These are phyloP conservation scores for Epinephelus fuscoguttatus DNA, from an alignment of 2,113 vertebrate genomes.

Conservation along the genomic window DNA sequence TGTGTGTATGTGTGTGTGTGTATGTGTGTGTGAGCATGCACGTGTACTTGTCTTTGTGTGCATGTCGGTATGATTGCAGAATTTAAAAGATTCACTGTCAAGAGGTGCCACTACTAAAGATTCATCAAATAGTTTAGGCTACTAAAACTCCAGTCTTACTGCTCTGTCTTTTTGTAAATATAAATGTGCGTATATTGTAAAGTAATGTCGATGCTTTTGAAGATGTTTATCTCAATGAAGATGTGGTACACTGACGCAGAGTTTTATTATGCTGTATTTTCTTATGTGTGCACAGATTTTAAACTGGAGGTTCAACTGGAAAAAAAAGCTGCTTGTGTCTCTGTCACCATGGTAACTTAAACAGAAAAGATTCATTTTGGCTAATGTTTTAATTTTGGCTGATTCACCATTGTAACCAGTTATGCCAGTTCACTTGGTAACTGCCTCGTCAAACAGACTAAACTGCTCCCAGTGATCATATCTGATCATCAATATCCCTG, in stretches of 20 bases:
- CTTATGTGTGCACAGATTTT: slow-evolving; percentile 57
- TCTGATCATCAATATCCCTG: slow-evolving; percentile 10
- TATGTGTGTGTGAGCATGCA: not conserved
- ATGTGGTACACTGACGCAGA: slow-evolving; percentile 78
- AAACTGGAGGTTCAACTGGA: slow-evolving; percentile 37
- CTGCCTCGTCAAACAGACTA: slow-evolving; percentile 17
- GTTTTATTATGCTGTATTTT: slow-evolving; percentile 73
- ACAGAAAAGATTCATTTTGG: slow-evolving; percentile 28
- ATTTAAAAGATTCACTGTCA: slow-evolving; percentile 57
- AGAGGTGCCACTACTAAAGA: slow-evolving; percentile 76
- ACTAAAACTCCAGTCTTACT: slow-evolving; percentile 54
- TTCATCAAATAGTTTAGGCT: slow-evolving; percentile 62
- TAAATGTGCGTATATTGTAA: slow-evolving; percentile 66
- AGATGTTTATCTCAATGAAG: slow-evolving; percentile 68
- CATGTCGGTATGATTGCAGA: slow-evolving; percentile 41
- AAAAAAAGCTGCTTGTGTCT: slow-evolving; percentile 49
- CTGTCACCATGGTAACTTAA: slow-evolving; percentile 58
- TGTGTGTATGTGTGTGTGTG: not conserved
- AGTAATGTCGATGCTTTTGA: slow-evolving; percentile 57
- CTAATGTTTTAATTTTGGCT: slow-evolving; percentile 25
- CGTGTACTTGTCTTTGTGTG: slow-evolving; percentile 3
- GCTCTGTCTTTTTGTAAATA: slow-evolving; percentile 77
- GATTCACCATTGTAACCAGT: slow-evolving; percentile 34
- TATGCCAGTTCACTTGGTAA: slow-evolving; percentile 29
- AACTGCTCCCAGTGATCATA: slow-evolving; percentile 3